Conservation (phyloP, 1,140 invertebrate genomes). For the Drosophila saltans region DNA sequence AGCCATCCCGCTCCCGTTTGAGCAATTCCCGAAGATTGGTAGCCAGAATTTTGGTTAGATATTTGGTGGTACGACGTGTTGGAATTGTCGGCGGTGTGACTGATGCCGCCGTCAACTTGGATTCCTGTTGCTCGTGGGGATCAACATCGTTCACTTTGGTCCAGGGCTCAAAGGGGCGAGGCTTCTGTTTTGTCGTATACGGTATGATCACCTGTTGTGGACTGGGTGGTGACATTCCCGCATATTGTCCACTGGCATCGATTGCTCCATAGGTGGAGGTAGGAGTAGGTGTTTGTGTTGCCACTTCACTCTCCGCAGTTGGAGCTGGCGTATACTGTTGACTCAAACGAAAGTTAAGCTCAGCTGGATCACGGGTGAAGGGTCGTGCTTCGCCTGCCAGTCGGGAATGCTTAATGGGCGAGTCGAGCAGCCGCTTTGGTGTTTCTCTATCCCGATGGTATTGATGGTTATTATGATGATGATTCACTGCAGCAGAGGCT, state of each 20-base stretch:
- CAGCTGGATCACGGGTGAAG: slow-evolving; percentile 73
- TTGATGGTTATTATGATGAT: slow-evolving; percentile 13
- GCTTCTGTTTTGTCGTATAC: slow-evolving; percentile 87
- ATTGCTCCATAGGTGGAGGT: slow-evolving; percentile 79
- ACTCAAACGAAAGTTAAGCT: slow-evolving; percentile 55
- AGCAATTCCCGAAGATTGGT: slow-evolving; percentile 75
- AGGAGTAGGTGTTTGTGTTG: slow-evolving; percentile 67
- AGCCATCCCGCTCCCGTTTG: slow-evolving; percentile 66
- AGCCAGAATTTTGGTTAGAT: slow-evolving; percentile 80
- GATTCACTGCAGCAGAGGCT: slow-evolving; percentile 7
- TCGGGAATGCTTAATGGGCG: slow-evolving; percentile 67
- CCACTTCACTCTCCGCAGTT: slow-evolving; percentile 72
- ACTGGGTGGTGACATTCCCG: slow-evolving; percentile 72
- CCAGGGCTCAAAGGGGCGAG: slow-evolving; percentile 84
- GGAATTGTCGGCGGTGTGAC: slow-evolving; percentile 56
- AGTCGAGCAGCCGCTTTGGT: slow-evolving; percentile 73
- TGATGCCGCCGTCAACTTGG: slow-evolving; percentile 79
- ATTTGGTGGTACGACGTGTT: slow-evolving; percentile 61
- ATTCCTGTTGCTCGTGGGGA: slow-evolving; percentile 83
- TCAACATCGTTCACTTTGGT: slow-evolving; percentile 65
- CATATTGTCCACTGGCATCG: slow-evolving; percentile 72
- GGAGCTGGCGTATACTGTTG: slow-evolving; percentile 57
- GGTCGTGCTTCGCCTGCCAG: slow-evolving; percentile 44
- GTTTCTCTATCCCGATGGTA: slow-evolving; percentile 60
- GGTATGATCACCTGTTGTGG: slow-evolving; percentile 89